Evolutionary conservation across 2,797 vertebrate genomes (phyloP).

Genomic region (Pterois miles): DNA sequence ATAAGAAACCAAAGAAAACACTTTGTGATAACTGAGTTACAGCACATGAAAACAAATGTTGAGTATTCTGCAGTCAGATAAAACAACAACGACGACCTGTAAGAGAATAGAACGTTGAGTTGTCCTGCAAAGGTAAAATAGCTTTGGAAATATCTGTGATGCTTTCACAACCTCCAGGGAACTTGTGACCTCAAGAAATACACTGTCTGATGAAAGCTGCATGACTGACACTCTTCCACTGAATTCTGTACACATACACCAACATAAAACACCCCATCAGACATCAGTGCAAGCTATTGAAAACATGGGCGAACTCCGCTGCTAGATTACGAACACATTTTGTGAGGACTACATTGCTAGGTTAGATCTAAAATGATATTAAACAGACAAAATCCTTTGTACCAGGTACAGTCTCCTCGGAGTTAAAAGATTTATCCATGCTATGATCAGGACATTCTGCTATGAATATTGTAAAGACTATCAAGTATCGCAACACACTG

Average conservation of each 20-base stretch:
- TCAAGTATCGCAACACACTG: conserved; percentile 42
- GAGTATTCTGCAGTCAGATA: not conserved
- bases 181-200: not conserved
- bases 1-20: not conserved
- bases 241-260: conserved; percentile 14
- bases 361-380: conserved; percentile 31
- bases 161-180: conserved; percentile 35
- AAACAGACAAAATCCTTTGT: conserved; percentile 42
- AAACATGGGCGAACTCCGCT: conserved; percentile 5
- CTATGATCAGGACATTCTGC: conserved; percentile 21
- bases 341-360: conserved; percentile 1
- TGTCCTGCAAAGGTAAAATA: not conserved
- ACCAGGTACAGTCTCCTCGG: conserved; percentile 45
- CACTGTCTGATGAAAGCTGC: not conserved
- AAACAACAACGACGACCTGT: not conserved
- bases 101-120: not conserved
- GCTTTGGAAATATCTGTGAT: conserved; percentile 11
- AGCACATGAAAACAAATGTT: not conserved
- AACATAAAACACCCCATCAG: not conserved
- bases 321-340: not conserved
- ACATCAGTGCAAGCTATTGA: conserved; percentile 15
- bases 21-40: not conserved
- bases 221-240: conserved; percentile 18
- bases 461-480: conserved; percentile 34
- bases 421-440: conserved; percentile 26